Percentiles rank a stretch among this genome's conserved stretches.
These are phyloP conservation scores for Prunella himalayana DNA, from an alignment of 2,113 vertebrate species.

Conservation along the genomic window DNA sequence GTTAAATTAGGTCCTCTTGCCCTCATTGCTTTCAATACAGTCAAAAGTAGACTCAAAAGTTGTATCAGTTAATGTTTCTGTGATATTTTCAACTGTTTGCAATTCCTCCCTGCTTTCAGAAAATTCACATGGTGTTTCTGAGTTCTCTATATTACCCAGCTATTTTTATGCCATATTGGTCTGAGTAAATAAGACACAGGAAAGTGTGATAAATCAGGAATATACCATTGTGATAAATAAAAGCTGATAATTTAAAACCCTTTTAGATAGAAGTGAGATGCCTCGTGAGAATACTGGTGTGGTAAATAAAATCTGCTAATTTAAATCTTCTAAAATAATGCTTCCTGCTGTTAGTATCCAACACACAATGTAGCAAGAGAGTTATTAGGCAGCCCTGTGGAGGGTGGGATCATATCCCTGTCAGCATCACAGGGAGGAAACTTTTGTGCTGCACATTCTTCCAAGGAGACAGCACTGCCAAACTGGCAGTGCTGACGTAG, in stretches of 20 bases:
- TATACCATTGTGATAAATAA: slow-evolving; percentile 67
- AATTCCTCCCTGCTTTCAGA: background rate
- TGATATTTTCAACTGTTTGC: background rate
- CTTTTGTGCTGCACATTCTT: background rate
- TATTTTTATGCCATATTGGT: slow-evolving; percentile 1
- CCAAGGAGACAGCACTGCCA: background rate
- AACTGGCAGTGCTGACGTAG: background rate
- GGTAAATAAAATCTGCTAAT: slow-evolving; percentile 77
- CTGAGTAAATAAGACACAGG: slow-evolving; percentile 9
- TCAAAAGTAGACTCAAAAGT: background rate
- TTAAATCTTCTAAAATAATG: slow-evolving; percentile 64
- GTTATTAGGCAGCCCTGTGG: background rate
- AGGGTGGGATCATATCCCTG: background rate
- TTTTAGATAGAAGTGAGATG: slow-evolving; percentile 63
- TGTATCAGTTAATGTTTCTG: background rate
- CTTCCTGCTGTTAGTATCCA: slow-evolving; percentile 46
- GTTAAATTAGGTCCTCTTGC: background rate
- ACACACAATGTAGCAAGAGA: background rate
- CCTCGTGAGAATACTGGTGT: slow-evolving; percentile 49
- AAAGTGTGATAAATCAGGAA: slow-evolving; percentile 44
- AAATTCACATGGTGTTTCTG: background rate
- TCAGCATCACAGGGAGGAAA: background rate
- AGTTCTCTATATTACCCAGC: background rate
- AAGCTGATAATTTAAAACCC: slow-evolving; percentile 77
- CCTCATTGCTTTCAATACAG: background rate